Evolutionary conservation across 2,113 vertebrate genomes (phyloP).

Genomic region (Phaethon lepturus): DNA sequence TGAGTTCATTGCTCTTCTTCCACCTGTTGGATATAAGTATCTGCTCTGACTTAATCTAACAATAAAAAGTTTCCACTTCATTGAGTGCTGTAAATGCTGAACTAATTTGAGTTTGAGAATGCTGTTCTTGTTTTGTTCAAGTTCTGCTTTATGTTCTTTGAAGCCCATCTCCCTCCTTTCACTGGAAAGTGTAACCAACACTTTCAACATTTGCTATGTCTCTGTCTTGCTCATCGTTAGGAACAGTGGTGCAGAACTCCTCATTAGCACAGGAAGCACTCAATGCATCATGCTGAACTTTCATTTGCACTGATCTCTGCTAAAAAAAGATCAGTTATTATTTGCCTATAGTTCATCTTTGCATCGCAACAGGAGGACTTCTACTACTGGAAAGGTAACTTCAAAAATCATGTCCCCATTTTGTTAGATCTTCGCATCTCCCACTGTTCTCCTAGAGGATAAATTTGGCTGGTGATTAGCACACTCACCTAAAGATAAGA

Average conservation of each 20-base stretch:
- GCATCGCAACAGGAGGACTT: slow-evolving; percentile 21
- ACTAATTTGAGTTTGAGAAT: slow-evolving; percentile 24
- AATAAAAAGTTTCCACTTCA: background rate
- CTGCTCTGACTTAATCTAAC: background rate
- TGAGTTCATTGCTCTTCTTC: background rate
- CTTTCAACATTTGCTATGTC: background rate
- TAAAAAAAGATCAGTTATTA: slow-evolving; percentile 42
- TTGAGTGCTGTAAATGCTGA: background rate
- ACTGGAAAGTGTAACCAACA: background rate
- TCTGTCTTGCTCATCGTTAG: background rate
- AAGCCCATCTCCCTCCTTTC: background rate
- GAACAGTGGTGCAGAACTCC: slow-evolving; percentile 10
- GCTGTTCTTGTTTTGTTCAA: slow-evolving; percentile 26
- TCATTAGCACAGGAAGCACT: slow-evolving; percentile 46
- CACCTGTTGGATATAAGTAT: background rate
- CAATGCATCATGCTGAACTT: slow-evolving; percentile 39
- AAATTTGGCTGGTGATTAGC: slow-evolving; percentile 14
- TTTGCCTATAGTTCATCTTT: slow-evolving; percentile 42
- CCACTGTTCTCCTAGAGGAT: slow-evolving; percentile 1
- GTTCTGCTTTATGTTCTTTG: slow-evolving; percentile 13
- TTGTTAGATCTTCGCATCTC: slow-evolving; percentile 23
- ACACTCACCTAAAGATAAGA: background rate
- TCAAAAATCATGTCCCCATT: background rate
- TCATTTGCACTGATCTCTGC: slow-evolving; percentile 22
- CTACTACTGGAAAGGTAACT: background rate